phyloP scores from a whole-genome alignment of 2,113 vertebrate genomes.

The Callipepla californica region DNA sequence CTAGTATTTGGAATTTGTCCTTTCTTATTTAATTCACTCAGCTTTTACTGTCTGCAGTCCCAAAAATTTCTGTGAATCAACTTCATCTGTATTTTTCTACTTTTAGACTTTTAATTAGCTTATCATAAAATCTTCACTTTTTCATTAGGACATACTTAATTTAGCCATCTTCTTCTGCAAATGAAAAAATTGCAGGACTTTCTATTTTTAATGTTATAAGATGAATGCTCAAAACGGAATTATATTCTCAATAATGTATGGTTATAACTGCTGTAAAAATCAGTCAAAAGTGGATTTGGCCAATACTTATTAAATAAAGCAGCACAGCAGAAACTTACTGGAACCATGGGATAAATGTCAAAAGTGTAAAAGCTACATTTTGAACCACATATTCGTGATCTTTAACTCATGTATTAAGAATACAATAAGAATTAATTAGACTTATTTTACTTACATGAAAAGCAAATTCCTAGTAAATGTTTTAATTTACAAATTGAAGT shows the following conservation, averaged over 20 bases:
- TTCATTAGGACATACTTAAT: conserved; percentile 12
- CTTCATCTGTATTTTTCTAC: conserved; percentile 5
- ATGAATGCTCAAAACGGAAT: conserved; percentile 3
- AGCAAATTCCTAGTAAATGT: not conserved
- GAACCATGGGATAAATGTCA: not conserved
- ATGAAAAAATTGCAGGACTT: conserved; percentile 6
- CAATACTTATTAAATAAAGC: not conserved
- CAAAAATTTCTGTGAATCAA: not conserved
- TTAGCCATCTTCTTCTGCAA: conserved; percentile 4
- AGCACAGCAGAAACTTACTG: not conserved
- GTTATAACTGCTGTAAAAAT: conserved; percentile 21
- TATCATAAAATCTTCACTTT: conserved; percentile 14
- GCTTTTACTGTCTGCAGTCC: not conserved
- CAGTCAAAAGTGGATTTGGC: not conserved
- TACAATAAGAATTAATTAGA: not conserved
- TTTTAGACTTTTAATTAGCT: conserved; percentile 38
- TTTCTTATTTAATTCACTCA: not conserved
- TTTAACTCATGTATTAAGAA: not conserved
- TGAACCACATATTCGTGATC: not conserved
- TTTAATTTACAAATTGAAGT: not conserved
- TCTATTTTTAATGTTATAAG: not conserved
- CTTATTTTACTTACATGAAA: not conserved
- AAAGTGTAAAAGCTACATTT: not conserved
- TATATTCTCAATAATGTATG: not conserved
- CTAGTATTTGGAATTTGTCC: not conserved